A percentile compares a stretch with the other conserved stretches of the same genome.
Evolutionary conservation across 2,888 invertebrate genomes (phyloP).

Genomic region (Scrobipalpa atriplicella): DNA sequence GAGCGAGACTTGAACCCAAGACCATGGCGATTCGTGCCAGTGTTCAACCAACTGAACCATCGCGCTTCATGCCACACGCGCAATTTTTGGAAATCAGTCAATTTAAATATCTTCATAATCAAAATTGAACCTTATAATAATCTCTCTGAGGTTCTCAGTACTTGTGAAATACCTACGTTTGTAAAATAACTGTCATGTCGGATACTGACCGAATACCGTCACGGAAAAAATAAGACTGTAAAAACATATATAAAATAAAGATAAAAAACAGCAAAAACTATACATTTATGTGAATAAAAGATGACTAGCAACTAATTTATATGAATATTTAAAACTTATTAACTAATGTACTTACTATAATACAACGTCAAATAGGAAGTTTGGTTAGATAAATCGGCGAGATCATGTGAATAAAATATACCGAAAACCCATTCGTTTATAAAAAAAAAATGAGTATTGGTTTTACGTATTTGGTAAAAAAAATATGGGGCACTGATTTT

Average conservation of each 20-base stretch:
- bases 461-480: background rate
- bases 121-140: too few species aligned
- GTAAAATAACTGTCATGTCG: too few species aligned
- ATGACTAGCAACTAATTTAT: slow-evolving; percentile 1
- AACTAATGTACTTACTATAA: background rate
- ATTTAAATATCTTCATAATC: too few species aligned
- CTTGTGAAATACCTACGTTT: too few species aligned
- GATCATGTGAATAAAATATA: background rate
- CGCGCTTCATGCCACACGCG: too few species aligned
- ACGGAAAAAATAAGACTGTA: too few species aligned
- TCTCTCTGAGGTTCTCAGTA: too few species aligned
- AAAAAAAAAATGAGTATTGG: background rate
- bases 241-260: background rate
- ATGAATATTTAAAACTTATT: background rate
- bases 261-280: background rate
- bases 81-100: too few species aligned
- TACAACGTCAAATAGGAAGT: background rate
- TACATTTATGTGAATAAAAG: background rate
- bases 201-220: too few species aligned
- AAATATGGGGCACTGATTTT: background rate
- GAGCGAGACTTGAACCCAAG: too few species aligned
- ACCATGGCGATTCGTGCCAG: too few species aligned
- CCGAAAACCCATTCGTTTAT: background rate
- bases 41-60: too few species aligned
- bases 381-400: background rate